phyloP scores from a whole-genome alignment of 2,888 invertebrate genomes.

The Luperina nickerlii region DNA sequence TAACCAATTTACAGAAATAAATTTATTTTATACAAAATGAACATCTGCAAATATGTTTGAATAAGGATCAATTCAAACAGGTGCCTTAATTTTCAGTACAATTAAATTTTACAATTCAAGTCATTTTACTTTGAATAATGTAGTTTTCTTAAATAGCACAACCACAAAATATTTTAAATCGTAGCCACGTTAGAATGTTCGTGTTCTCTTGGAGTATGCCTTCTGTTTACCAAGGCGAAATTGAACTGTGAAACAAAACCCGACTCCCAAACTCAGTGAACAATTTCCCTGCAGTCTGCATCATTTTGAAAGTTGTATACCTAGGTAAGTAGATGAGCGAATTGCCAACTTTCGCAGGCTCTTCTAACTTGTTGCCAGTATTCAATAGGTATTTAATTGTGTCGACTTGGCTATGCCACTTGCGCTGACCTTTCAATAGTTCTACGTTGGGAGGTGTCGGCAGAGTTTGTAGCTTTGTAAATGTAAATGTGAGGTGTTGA shows the following conservation, averaged over 20 bases:
- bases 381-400: constrained; percentile 26
- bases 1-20: neutral
- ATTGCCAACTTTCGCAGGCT: constrained; percentile 3
- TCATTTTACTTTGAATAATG: no score
- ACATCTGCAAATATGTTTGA: neutral
- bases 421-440: neutral
- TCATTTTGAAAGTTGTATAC: neutral
- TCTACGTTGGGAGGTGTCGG: neutral
- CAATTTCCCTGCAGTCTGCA: constrained; percentile 16
- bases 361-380: constrained; percentile 32
- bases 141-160: neutral
- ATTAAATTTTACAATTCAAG: neutral
- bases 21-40: neutral
- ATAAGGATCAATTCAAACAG: neutral
- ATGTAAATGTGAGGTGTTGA: constrained; percentile 10
- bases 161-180: neutral
- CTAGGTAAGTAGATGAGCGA: neutral
- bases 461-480: neutral
- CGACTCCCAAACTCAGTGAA: neutral
- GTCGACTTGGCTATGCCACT: neutral
- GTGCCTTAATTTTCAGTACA: neutral
- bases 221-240: neutral
- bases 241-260: neutral
- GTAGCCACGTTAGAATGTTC: neutral
- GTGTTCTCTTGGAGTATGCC: neutral